Percentiles rank a stretch among this genome's conserved stretches.
Conservation (phyloP, 2,797 vertebrate species). For the Emydoidea blandingii region DNA sequence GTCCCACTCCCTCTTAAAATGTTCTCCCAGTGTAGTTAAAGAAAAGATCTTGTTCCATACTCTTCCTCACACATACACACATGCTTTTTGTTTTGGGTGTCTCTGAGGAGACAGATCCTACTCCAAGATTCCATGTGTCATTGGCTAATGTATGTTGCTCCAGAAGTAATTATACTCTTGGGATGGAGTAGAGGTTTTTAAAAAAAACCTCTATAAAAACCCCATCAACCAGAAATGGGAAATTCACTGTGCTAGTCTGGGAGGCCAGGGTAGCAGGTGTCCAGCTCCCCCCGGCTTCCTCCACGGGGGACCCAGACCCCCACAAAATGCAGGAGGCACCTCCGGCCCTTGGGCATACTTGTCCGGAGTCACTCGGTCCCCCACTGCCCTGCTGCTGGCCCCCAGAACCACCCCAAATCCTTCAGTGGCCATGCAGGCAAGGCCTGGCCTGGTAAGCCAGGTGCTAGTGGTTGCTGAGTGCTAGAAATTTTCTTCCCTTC, state of each 20-base stretch:
- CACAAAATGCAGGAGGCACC: no score
- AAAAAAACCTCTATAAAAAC: background rate
- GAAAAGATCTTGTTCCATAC: background rate
- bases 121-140: background rate
- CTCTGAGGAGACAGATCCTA: background rate
- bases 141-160: background rate
- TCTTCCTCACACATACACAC: background rate
- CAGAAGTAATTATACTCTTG: background rate
- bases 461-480: background rate
- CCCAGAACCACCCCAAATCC: no score
- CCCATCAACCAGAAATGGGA: conserved; percentile 7
- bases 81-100: background rate
- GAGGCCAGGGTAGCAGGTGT: no score
- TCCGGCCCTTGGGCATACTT: no score
- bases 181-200: background rate
- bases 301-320: no score
- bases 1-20: background rate
- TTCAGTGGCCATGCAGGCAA: no score
- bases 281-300: no score
- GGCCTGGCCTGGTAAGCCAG: no score
- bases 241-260: background rate
- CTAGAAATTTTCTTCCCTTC: background rate
- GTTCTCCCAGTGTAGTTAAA: background rate
- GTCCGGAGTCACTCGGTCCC: no score
- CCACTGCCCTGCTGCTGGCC: no score